phyloP scores from a whole-genome alignment of 2,888 invertebrate genomes.

The Epirrhoe alternata region DNA sequence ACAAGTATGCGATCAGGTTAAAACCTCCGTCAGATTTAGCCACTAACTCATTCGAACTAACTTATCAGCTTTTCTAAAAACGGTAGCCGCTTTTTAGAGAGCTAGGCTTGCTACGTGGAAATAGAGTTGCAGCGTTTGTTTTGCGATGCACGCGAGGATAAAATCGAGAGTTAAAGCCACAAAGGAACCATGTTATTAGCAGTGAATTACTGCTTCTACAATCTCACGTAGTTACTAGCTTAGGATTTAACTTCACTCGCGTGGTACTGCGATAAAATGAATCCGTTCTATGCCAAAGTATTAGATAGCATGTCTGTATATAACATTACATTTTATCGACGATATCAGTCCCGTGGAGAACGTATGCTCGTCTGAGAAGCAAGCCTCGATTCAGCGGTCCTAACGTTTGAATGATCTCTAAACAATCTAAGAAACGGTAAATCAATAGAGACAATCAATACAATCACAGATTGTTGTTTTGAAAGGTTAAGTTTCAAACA shows the following conservation, averaged over 20 bases:
- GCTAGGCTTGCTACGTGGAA: neutral
- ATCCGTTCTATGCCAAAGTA: neutral
- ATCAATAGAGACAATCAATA: no score
- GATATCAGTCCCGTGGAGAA: no score
- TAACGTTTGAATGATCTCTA: no score
- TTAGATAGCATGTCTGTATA: no score
- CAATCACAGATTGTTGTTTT: no score
- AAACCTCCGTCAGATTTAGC: no score
- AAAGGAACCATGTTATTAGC: conserved; percentile 24
- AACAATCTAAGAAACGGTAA: no score
- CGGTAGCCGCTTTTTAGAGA: neutral
- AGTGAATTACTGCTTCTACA: conserved; percentile 23
- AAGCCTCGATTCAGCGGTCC: no score
- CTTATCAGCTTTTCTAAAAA: neutral
- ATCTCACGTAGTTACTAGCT: conserved; percentile 6
- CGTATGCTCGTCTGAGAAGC: no score
- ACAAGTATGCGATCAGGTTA: no score
- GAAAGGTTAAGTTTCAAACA: no score
- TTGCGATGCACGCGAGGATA: conserved; percentile 19
- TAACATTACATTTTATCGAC: no score
- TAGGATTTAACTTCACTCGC: neutral
- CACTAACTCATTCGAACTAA: neutral
- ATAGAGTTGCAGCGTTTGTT: conserved; percentile 13
- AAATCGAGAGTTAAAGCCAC: conserved; percentile 19
- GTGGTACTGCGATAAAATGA: neutral